These are phyloP conservation scores for Scaptodrosophila lebanonensis DNA, from an alignment of 1,140 invertebrate species.

Conservation along the genomic window DNA sequence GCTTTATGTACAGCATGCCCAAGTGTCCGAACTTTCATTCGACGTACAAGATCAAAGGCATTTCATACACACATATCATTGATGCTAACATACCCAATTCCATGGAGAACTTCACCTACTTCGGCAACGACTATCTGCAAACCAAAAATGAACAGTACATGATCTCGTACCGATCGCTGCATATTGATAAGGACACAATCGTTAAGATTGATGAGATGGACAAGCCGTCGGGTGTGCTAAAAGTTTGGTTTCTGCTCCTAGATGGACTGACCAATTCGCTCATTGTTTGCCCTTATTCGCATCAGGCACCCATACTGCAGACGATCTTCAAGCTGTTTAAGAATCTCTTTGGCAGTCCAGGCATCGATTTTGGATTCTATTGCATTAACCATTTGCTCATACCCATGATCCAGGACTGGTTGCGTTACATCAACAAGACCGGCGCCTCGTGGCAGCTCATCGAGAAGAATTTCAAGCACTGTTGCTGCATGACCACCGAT, in stretches of 20 bases:
- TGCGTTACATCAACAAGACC: slow-evolving; percentile 85
- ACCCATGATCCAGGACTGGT: slow-evolving; percentile 93
- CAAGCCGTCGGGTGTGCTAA: slow-evolving; percentile 88
- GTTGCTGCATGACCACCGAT: slow-evolving; percentile 93
- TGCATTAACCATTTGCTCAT: slow-evolving; percentile 93
- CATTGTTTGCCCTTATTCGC: slow-evolving; percentile 87
- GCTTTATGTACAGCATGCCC: slow-evolving; percentile 96
- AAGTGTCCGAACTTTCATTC: slow-evolving; percentile 95
- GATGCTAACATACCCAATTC: slow-evolving; percentile 91
- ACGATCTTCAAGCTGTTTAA: slow-evolving; percentile 90
- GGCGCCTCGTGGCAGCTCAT: slow-evolving; percentile 84
- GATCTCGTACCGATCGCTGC: slow-evolving; percentile 79
- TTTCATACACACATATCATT: slow-evolving; percentile 86
- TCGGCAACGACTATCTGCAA: slow-evolving; percentile 76
- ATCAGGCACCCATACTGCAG: slow-evolving; percentile 91
- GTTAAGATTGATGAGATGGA: slow-evolving; percentile 83
- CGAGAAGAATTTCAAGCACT: slow-evolving; percentile 94
- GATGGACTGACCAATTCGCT: slow-evolving; percentile 91
- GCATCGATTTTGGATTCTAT: slow-evolving; percentile 90
- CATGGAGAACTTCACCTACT: slow-evolving; percentile 81
- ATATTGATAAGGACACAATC: slow-evolving; percentile 80
- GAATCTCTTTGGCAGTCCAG: slow-evolving; percentile 86
- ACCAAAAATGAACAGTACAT: slow-evolving; percentile 76
- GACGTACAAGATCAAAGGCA: slow-evolving; percentile 89
- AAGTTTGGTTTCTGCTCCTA: slow-evolving; percentile 94